A percentile compares a stretch with the other conserved stretches of the same genome.
These are phyloP conservation scores for Caenorhabditis angaria DNA, from an alignment of 2,888 invertebrate genomes.

Conservation along the genomic window DNA sequence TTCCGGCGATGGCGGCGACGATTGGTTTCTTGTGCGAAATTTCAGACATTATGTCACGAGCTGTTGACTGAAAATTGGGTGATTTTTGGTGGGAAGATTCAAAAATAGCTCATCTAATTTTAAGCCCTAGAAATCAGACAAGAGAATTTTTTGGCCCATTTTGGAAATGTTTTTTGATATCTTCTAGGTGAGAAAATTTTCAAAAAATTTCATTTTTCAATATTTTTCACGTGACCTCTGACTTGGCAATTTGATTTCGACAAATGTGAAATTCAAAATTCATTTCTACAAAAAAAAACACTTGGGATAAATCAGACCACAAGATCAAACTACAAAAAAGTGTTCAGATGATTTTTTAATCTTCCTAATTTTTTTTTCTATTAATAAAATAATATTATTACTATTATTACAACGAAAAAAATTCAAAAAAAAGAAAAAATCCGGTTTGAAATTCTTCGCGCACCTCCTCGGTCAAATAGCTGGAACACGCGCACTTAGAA, in stretches of 20 bases:
- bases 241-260: not conserved
- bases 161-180: not conserved
- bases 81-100: not conserved
- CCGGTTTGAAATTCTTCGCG: slow-evolving; percentile 15
- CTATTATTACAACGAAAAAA: not conserved
- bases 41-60: slow-evolving; percentile 70
- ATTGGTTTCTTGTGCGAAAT: slow-evolving; percentile 65
- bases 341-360: not conserved
- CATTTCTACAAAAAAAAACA: not conserved
- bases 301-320: not conserved
- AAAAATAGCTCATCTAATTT: not conserved
- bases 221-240: not conserved
- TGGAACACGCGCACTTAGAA: not conserved
- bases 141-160: not conserved
- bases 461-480: not conserved
- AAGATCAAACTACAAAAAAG: not conserved
- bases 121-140: not conserved
- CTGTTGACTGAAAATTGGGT: slow-evolving; percentile 49
- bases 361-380: not conserved
- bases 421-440: not conserved
- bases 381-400: too few species aligned
- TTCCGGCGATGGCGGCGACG: slow-evolving; percentile 52
- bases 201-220: not conserved
- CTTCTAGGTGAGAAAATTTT: not conserved
- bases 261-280: not conserved